Base-by-base conservation (phyloP, 1,140 invertebrate species). In the Drosophila nasuta region DNA sequence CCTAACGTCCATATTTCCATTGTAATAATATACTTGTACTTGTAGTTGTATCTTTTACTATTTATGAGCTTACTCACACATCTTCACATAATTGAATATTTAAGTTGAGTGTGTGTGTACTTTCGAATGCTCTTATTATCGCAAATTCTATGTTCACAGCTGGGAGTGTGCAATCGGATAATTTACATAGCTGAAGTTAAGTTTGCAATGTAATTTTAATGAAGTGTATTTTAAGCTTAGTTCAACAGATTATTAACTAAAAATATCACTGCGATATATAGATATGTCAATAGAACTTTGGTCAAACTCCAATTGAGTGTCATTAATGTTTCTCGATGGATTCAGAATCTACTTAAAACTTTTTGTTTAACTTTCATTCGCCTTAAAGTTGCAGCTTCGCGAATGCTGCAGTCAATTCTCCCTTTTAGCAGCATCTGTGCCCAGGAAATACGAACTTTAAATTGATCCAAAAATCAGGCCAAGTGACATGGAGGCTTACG, bases 51-150 rank as follows among this genome's bases (percentile, higher is more conserved):
- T 54, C 60, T 49, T 86, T 68, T 87, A 86, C 52, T 86, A 86
- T 86, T 87, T 77, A 86, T 78, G 78, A 70, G 15, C 62, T 45
- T 45, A 52, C 48, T 13, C 17, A 46, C 66, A 45, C 35, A 65
- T 71, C 46, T 51, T 20, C 58, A 70, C 56, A 82, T 87, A 86
- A 82, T 86, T 82, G 82, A 86, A 86, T 86, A 86, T 86, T 82
- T 87, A 77, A 86, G 62, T 82, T 78, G 54, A 57, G 25, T 8
- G n/a, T 15, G 17, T 25, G 59, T 48, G 56, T 72, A 66, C 52
- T n/a, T 48, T 33, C 17, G 30, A 41, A 45, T 69, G 17, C 51
- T 15, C 49, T 35, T 71, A 59, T 69, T 72, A 83, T 77, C 73
- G 46, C 45, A 68, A 25, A 69, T 70, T 78, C 51, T 65, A 78